phyloP scores from a whole-genome alignment of 1,140 invertebrate species.

The Stegodyphus mimosarum region DNA sequence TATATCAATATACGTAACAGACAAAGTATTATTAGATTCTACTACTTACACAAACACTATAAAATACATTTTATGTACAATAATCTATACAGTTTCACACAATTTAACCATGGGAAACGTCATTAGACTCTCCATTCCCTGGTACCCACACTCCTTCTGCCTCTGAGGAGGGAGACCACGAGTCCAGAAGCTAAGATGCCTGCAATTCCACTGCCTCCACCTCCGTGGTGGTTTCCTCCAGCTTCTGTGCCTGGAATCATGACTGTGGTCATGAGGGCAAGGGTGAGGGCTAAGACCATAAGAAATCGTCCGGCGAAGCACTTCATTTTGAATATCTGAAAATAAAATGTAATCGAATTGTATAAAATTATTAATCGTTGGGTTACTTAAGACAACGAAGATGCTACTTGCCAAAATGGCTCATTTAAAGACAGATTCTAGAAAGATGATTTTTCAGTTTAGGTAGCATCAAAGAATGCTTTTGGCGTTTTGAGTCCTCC shows the following conservation, averaged over 20 bases:
- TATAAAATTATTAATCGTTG: too few species aligned
- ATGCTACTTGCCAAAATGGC: too few species aligned
- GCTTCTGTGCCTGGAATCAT: constrained; percentile 30
- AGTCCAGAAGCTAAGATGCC: constrained; percentile 30
- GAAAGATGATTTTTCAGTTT: too few species aligned
- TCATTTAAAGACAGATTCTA: too few species aligned
- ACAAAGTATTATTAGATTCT: too few species aligned
- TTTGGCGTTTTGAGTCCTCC: too few species aligned
- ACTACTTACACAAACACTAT: not conserved
- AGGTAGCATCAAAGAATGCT: too few species aligned
- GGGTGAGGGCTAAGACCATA: not conserved
- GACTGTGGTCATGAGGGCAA: not conserved
- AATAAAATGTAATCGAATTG: not conserved
- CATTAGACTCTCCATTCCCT: not conserved
- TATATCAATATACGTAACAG: too few species aligned
- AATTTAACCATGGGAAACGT: not conserved
- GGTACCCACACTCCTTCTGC: constrained; percentile 5
- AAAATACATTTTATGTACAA: not conserved
- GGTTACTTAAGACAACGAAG: too few species aligned
- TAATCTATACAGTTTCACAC: not conserved
- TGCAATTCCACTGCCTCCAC: constrained; percentile 9
- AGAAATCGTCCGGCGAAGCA: constrained; percentile 14
- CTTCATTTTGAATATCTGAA: constrained; percentile 14
- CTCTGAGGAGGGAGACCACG: constrained; percentile 12
- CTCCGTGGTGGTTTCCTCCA: not conserved